Conservation (phyloP, 1,140 invertebrate genomes). For the Heliconius nattereri region DNA sequence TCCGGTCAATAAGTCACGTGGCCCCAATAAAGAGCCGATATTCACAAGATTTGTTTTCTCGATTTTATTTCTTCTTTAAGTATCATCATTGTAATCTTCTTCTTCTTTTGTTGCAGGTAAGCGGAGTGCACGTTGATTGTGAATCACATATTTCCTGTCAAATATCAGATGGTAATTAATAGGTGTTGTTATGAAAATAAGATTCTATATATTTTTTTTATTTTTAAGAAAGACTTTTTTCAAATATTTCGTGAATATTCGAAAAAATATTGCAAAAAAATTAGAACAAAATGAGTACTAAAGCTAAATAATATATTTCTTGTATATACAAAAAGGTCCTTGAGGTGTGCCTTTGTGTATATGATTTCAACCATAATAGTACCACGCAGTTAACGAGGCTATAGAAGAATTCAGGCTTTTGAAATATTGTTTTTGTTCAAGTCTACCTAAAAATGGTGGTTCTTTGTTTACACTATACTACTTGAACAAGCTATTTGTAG, state of each 20-base stretch:
- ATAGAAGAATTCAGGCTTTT: constrained; percentile 23
- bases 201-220: not conserved
- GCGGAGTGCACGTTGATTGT: constrained; percentile 21
- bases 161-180: constrained; percentile 35
- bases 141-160: constrained; percentile 39
- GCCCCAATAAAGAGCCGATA: not conserved
- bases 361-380: constrained; percentile 9
- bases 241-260: not conserved
- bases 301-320: constrained; percentile 23
- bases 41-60: not conserved
- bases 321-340: constrained; percentile 23
- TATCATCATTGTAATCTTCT: constrained; percentile 27
- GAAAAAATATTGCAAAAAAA: not conserved
- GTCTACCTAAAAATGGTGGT: constrained; percentile 17
- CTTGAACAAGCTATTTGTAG: constrained; percentile 14
- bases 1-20: constrained; percentile 31
- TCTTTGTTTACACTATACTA: constrained; percentile 19
- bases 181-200: not conserved
- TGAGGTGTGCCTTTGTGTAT: constrained; percentile 7
- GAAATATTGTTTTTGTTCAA: constrained; percentile 22
- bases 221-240: too few species aligned
- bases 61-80: constrained; percentile 25
- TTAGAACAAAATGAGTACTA: constrained; percentile 17
- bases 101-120: constrained; percentile 63
- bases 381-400: constrained; percentile 24